Percentiles rank a stretch among this genome's conserved stretches.
phyloP scores from a whole-genome alignment of 2,888 invertebrate species.

The Euzetes globulus region DNA sequence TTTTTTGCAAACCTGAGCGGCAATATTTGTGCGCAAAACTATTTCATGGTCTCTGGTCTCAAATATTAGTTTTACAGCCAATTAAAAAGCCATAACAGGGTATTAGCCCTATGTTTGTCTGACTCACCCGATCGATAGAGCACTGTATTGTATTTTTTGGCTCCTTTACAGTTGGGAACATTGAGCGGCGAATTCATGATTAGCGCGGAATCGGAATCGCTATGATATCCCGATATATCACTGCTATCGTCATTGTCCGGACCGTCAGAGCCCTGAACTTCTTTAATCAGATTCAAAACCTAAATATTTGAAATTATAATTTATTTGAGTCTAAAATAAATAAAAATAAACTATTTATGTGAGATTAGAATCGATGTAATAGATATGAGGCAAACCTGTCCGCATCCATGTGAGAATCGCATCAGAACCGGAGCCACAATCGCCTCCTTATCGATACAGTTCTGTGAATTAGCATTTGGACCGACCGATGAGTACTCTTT shows the following conservation, averaged over 20 bases:
- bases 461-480: not conserved
- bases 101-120: not conserved
- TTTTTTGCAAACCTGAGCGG: not conserved
- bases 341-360: not conserved
- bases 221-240: slow-evolving; percentile 68
- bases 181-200: slow-evolving; percentile 25
- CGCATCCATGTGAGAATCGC: slow-evolving; percentile 52
- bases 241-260: slow-evolving; percentile 53
- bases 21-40: not conserved
- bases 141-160: slow-evolving; percentile 21
- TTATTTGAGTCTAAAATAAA: not conserved
- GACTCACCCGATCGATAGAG: slow-evolving; percentile 23
- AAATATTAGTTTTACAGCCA: slow-evolving; percentile 6
- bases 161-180: slow-evolving; percentile 6
- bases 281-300: slow-evolving; percentile 66
- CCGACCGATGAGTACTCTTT: slow-evolving; percentile 48
- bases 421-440: slow-evolving; percentile 55
- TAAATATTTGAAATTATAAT: slow-evolving; percentile 47
- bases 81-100: not conserved
- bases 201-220: slow-evolving; percentile 60
- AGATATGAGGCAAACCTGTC: slow-evolving; percentile 50
- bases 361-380: not conserved
- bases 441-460: slow-evolving; percentile 55
- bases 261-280: slow-evolving; percentile 49
- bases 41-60: not conserved